Percentiles rank a stretch among this genome's conserved stretches.
Conservation (phyloP, 2,113 vertebrate species). For the Oncorhynchus keta region DNA sequence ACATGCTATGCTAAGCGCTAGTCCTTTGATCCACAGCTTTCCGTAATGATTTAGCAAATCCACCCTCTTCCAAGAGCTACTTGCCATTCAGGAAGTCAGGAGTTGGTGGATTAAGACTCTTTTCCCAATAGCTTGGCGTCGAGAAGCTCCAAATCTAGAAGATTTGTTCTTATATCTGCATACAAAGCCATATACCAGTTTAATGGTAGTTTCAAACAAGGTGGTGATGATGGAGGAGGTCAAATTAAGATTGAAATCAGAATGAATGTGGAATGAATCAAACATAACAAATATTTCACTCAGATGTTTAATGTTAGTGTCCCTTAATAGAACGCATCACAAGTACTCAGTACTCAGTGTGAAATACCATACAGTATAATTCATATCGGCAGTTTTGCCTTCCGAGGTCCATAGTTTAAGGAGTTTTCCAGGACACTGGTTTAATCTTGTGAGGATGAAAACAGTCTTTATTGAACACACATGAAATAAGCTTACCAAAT, state of each 20-base stretch:
- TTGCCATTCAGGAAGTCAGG: constrained; percentile 3
- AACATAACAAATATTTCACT: too few relatives aligned
- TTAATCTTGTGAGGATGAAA: neutral
- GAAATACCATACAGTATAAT: neutral
- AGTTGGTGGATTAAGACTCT: constrained; percentile 9
- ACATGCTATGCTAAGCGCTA: constrained; percentile 15
- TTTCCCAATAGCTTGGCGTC: neutral
- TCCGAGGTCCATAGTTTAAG: too few relatives aligned
- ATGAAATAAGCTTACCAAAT: neutral
- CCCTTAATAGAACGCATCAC: too few relatives aligned
- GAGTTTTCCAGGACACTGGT: too few relatives aligned
- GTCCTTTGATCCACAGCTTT: constrained; percentile 17
- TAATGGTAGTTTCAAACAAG: too few relatives aligned
- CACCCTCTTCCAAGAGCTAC: constrained; percentile 6
- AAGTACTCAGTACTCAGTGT: neutral
- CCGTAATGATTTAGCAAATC: constrained; percentile 18
- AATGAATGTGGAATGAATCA: too few relatives aligned
- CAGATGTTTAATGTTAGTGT: too few relatives aligned
- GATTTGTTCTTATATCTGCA: neutral
- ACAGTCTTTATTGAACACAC: neutral
- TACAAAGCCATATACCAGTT: too few relatives aligned
- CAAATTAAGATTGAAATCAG: too few relatives aligned
- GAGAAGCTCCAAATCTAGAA: neutral
- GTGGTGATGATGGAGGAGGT: too few relatives aligned
- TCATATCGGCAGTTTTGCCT: neutral